Evolutionary conservation across 2,797 vertebrate species (phyloP), one percentile per base, ranked within the genome.

Genomic region (Crypturellus tataupa): DNA sequence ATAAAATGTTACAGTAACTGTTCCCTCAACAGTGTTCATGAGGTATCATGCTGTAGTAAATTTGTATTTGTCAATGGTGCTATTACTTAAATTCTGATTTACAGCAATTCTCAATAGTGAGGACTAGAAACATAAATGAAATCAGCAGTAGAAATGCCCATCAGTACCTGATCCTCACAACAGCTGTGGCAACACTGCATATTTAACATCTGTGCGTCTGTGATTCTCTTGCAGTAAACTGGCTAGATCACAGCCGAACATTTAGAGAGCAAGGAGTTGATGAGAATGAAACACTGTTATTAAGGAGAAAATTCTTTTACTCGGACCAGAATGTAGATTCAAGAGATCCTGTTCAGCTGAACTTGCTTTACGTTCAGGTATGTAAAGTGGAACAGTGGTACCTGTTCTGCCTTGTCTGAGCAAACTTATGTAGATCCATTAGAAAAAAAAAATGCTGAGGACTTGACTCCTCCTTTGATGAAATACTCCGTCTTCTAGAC

Each of bases 291-390:
- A 99, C 98, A 0, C 96, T 99, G 44, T 98, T 99, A 78, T 98
- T 99, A 49, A 97, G 99, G 60, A 98, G 99, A 6, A 99, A 99
- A 97, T 99, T 99, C 97, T 99, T 99, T 96, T 99, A 99, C 93
- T 99, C 99, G 0, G 99, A 99, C 96, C 99, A 99, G 97, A 99
- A 99, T 1, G 99, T 99, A 69, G 99, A 99, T 97, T 99, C 99
- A 0, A 97, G 99, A 90, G 99, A 99, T 96, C 99, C 99, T 0
- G 99, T 99, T 75, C 99, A 99, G 97, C 98, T 99, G 51, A 99
- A 99, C 97, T 97, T 99, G 95, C 99, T 99, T 75, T 99, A 99
- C 65, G 99, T 99, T 73, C 99, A 99, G 99, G 99, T 99, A 98
- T 24, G 15, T 62, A 77, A 72, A 55, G 25, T 51, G 6, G 31